Percentiles rank a stretch among this genome's conserved stretches.
Conservation (phyloP, 1,140 invertebrate genomes). For the Spodoptera frugiperda region DNA sequence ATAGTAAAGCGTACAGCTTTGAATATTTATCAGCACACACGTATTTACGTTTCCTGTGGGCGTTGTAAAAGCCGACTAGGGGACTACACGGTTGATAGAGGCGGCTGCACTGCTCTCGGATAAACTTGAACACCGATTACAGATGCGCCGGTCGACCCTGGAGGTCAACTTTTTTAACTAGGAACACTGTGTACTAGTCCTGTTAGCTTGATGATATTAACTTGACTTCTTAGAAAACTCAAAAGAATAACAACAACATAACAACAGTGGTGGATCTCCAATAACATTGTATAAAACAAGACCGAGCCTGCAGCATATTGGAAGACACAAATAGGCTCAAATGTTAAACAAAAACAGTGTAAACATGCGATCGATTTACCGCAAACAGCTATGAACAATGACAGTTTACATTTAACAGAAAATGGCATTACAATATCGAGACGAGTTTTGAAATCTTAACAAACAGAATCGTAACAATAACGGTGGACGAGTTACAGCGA, state of each 20-base stretch:
- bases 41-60: too few relatives aligned
- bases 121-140: too few relatives aligned
- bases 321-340: slow-evolving; percentile 25
- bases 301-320: slow-evolving; percentile 2
- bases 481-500: slow-evolving; percentile 56
- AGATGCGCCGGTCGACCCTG: too few relatives aligned
- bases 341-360: slow-evolving; percentile 43
- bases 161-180: too few relatives aligned
- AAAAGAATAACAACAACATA: too few relatives aligned
- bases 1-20: too few relatives aligned
- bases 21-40: too few relatives aligned
- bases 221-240: background rate
- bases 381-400: slow-evolving; percentile 73
- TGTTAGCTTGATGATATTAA: too few relatives aligned
- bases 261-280: background rate
- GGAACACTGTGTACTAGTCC: too few relatives aligned
- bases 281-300: background rate
- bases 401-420: slow-evolving; percentile 79
- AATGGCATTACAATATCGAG: slow-evolving; percentile 71
- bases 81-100: too few relatives aligned
- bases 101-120: too few relatives aligned
- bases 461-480: slow-evolving; percentile 76
- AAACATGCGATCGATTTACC: slow-evolving; percentile 63
- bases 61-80: too few relatives aligned
- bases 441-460: slow-evolving; percentile 68